A percentile compares a stretch with the other conserved stretches of the same genome.
Evolutionary conservation across 2,888 invertebrate genomes (phyloP).

Genomic region (Platynereis dumerilii): DNA sequence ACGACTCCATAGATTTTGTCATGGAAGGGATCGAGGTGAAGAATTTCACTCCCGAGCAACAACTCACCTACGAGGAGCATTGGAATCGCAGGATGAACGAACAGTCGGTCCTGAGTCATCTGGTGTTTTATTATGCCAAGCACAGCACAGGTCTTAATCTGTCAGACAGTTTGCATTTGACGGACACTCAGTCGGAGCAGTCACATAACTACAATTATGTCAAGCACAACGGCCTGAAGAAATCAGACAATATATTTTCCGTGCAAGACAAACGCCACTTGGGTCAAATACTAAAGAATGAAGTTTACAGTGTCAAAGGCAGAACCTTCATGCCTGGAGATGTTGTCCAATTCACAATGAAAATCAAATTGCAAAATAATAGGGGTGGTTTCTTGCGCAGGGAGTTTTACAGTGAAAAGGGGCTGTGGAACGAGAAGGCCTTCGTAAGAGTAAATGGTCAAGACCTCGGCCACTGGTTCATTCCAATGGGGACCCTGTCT

Average conservation of each 20-base stretch:
- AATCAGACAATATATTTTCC: constrained; percentile 9
- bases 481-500: constrained; percentile 35
- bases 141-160: constrained; percentile 5
- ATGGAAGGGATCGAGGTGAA: constrained; percentile 35
- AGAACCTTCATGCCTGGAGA: constrained; percentile 22
- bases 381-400: constrained; percentile 25
- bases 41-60: constrained; percentile 11
- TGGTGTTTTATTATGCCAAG: constrained; percentile 34
- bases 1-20: constrained; percentile 31
- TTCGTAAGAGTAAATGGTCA: constrained; percentile 28
- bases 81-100: constrained; percentile 5
- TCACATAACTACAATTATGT: constrained; percentile 24
- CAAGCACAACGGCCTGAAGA: not conserved
- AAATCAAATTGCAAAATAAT: constrained; percentile 5
- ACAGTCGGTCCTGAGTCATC: constrained; percentile 25
- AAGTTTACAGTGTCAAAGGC: constrained; percentile 12
- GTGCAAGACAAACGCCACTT: constrained; percentile 24
- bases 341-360: constrained; percentile 24
- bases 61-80: constrained; percentile 21
- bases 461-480: constrained; percentile 26
- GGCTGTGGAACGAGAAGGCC: constrained; percentile 33
- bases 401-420: constrained; percentile 26
- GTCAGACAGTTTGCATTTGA: constrained; percentile 10
- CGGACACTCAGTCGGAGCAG: constrained; percentile 22
- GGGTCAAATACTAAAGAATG: constrained; percentile 20